These are phyloP conservation scores for Limenitis camilla DNA, from an alignment of 2,888 invertebrate genomes.

Conservation along the genomic window DNA sequence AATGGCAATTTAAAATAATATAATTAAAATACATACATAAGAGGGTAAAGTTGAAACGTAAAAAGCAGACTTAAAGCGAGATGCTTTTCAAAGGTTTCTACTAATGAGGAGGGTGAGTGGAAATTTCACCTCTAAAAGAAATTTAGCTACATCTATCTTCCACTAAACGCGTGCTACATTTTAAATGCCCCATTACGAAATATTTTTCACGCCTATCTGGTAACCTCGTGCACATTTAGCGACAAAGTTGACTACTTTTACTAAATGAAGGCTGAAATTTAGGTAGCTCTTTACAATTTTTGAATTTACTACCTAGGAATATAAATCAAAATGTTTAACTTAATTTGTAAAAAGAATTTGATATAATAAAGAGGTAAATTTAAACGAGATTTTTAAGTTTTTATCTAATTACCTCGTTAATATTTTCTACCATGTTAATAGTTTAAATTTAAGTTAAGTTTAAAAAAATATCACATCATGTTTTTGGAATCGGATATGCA, in stretches of 20 bases:
- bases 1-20: neutral
- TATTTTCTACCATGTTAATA: too few species aligned
- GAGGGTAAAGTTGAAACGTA: slow-evolving; percentile 29
- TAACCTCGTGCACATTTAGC: slow-evolving; percentile 6
- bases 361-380: too few species aligned
- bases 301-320: too few species aligned
- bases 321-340: too few species aligned
- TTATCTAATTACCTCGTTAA: too few species aligned
- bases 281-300: too few species aligned
- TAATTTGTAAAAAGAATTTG: too few species aligned
- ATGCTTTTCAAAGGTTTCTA: slow-evolving; percentile 32
- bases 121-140: slow-evolving; percentile 31
- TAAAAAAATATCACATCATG: too few species aligned
- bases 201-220: slow-evolving; percentile 22
- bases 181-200: slow-evolving; percentile 26
- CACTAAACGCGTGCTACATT: slow-evolving; percentile 24
- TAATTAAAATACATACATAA: slow-evolving; percentile 16
- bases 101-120: slow-evolving; percentile 32
- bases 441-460: too few species aligned
- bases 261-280: neutral
- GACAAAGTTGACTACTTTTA: slow-evolving; percentile 1
- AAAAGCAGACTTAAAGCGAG: slow-evolving; percentile 29
- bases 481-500: too few species aligned
- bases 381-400: too few species aligned
- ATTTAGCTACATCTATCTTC: slow-evolving; percentile 29